Percentiles rank a stretch among this genome's conserved stretches.
Conservation (phyloP, 2,113 vertebrate genomes). For the Anthoscopus minutus region DNA sequence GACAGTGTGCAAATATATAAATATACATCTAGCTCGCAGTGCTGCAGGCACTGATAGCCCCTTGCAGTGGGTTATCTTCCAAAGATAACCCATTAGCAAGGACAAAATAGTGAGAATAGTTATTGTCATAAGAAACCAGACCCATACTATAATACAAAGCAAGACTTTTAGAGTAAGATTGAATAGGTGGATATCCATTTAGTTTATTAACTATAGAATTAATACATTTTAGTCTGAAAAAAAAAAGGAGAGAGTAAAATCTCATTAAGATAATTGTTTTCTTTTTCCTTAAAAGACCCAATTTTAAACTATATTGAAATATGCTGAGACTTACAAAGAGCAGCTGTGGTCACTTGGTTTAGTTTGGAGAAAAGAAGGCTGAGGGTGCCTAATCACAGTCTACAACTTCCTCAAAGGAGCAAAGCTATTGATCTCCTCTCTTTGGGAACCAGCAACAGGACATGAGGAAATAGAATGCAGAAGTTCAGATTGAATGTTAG, state of each 20-base stretch:
- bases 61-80: no score
- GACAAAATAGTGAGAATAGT: neutral
- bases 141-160: neutral
- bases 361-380: neutral
- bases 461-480: neutral
- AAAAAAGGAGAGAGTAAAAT: neutral
- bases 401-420: rapidly evolving
- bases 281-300: neutral
- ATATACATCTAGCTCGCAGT: neutral
- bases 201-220: neutral
- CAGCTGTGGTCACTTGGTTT: neutral
- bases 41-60: no score
- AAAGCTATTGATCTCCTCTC: neutral
- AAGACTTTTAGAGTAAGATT: neutral
- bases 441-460: neutral
- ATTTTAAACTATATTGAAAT: neutral
- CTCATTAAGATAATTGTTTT: neutral
- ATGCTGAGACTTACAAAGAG: neutral
- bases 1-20: neutral
- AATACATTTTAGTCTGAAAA: neutral
- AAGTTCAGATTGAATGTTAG: neutral
- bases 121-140: neutral
- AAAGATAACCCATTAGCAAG: neutral
- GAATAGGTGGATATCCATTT: neutral
- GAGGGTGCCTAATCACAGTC: neutral